A percentile compares a stretch with the other conserved stretches of the same genome.
These are phyloP conservation scores for Plagiodera versicolora DNA, from an alignment of 2,888 invertebrate species.

Conservation along the genomic window DNA sequence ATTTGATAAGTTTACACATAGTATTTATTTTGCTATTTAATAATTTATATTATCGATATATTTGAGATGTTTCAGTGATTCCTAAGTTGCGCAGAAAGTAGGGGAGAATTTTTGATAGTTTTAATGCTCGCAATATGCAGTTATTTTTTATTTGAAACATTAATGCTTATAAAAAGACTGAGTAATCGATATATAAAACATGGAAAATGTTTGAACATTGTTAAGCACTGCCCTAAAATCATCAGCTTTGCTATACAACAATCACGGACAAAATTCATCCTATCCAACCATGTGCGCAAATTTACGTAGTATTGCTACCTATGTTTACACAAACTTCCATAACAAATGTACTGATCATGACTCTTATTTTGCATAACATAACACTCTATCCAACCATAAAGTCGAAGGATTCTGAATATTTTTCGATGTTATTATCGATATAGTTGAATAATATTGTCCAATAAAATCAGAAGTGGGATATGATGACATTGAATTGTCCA, in stretches of 20 bases:
- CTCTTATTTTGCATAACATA: too few species aligned
- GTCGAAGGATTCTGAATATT: too few species aligned
- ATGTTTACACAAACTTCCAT: too few species aligned
- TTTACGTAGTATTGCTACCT: not conserved
- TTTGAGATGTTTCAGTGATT: conserved; percentile 47
- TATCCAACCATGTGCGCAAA: not conserved
- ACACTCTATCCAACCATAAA: too few species aligned
- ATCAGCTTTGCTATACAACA: not conserved
- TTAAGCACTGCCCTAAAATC: not conserved
- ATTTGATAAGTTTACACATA: conserved; percentile 46
- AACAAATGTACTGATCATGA: too few species aligned
- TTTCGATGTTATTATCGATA: too few species aligned
- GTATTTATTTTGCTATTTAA: conserved; percentile 45
- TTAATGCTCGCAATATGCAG: not conserved
- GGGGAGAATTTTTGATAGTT: conserved; percentile 23
- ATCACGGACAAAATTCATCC: not conserved
- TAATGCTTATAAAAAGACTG: not conserved
- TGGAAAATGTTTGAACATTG: not conserved
- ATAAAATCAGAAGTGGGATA: too few species aligned
- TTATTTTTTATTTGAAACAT: not conserved
- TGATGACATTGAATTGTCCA: too few species aligned
- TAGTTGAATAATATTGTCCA: too few species aligned
- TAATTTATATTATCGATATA: conserved; percentile 42
- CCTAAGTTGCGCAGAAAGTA: conserved; percentile 41
- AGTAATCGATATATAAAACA: not conserved